Evolutionary conservation across 2,888 invertebrate species (phyloP).

Genomic region (Cephus nigrinus): DNA sequence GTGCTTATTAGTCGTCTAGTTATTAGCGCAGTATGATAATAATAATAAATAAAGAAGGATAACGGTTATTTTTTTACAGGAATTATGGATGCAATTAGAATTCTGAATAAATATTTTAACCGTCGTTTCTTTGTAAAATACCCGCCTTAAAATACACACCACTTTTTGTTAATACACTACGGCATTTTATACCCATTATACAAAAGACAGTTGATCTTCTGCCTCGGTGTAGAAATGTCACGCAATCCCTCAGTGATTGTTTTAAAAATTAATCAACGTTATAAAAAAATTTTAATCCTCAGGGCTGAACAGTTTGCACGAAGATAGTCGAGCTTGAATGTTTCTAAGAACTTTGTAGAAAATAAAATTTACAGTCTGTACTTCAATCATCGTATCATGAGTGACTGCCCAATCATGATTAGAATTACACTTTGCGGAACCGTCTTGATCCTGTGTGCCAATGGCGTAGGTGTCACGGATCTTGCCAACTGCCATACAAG

Average conservation of each 20-base stretch:
- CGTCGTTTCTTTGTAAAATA: background rate
- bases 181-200: background rate
- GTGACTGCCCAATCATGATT: background rate
- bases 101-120: background rate
- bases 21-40: slow-evolving; percentile 8
- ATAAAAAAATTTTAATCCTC: background rate
- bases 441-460: background rate
- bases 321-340: background rate
- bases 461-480: slow-evolving; percentile 20
- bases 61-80: background rate
- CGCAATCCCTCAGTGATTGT: background rate
- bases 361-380: background rate
- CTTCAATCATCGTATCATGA: background rate
- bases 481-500: slow-evolving; percentile 14
- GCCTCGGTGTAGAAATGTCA: background rate
- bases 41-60: background rate
- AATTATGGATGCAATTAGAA: background rate
- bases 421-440: background rate
- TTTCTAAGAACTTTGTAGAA: background rate
- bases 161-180: background rate
- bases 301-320: background rate
- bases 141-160: background rate
- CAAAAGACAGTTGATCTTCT: background rate
- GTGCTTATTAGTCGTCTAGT: slow-evolving; percentile 29
- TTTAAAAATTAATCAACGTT: background rate